phyloP scores from a whole-genome alignment of 2,113 vertebrate species.

The Psammodynastes pulverulentus region DNA sequence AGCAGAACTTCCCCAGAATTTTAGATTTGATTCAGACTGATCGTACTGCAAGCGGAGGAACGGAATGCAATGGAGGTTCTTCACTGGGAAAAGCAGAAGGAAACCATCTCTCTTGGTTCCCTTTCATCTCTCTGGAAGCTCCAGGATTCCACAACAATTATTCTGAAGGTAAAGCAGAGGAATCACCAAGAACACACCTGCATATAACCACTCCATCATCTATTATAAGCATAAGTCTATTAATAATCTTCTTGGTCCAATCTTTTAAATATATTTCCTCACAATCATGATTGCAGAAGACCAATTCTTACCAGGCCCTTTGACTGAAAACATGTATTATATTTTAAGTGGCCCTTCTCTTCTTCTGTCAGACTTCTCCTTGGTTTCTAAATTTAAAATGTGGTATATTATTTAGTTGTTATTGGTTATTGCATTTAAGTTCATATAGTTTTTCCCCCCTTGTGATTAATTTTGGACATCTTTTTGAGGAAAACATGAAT shows the following conservation, averaged over 20 bases:
- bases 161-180: not conserved
- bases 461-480: not conserved
- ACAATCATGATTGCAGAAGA: not conserved
- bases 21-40: not conserved
- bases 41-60: not conserved
- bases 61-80: not conserved
- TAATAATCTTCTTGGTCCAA: not conserved
- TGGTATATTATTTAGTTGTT: not conserved
- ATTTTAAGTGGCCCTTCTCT: not conserved
- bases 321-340: not conserved
- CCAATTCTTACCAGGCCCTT: not conserved
- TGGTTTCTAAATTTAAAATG: not conserved
- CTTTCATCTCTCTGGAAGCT: not conserved
- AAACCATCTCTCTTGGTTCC: not conserved
- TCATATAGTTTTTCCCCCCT: not conserved
- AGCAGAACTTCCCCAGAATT: not conserved
- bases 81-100: not conserved
- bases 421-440: not conserved
- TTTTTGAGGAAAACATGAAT: not conserved
- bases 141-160: not conserved
- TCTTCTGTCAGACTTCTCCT: not conserved
- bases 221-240: not conserved
- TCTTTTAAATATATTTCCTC: not conserved
- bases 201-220: not conserved
- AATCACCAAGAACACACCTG: no score